Evolutionary conservation across 2,888 invertebrate genomes (phyloP), one percentile per base, ranked within the genome.

Genomic region (Conistra vaccinii): DNA sequence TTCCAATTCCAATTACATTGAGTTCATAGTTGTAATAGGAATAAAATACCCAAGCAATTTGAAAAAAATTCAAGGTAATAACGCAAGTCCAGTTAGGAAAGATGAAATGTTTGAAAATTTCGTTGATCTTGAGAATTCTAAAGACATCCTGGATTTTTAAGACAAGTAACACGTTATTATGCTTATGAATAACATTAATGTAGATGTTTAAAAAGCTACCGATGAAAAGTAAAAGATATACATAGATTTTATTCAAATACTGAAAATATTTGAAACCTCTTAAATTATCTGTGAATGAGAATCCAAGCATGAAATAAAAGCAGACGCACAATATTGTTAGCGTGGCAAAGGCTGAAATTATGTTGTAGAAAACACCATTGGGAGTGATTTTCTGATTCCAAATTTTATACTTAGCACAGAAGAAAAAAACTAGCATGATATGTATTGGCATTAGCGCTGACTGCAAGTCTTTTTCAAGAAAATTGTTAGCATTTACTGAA

Each of bases 281-380:
- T 20, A 58, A 17, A n/a, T 58, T 5, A 14, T n/a, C 35, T 7
- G 23, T 29, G 7, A 48, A 26, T n/a, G 72, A 58, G 23, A 39
- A 73, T n/a, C 57, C 73, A 72, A 73, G 23, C 61, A 74, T 74
- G 17, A 62, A 74, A 45, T 39, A 75, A 35, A 62, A 74, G 29
- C 75, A 55, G 26, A 4, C 26, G 9, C 35, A 60, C 5, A 74
- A 10, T 32, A 74, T n/a, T 23, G 45, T 29, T 29, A 73, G 10
- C 23, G 12, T 45, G 10, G 53, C 75, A 0, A 74, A 45, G 1
- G 26, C 32, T n/a, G 73, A 74, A 53, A 35, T 17, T 7, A 62
- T 48, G 20, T 45, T 45, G 9, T 39, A 5, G 71, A 63, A 9
- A 85, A n/a, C 5, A 80, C 6, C 6, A 86, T 69, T 74, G 5